Base-by-base conservation (phyloP, 2,888 invertebrate species). In the Cephus pulcher region DNA sequence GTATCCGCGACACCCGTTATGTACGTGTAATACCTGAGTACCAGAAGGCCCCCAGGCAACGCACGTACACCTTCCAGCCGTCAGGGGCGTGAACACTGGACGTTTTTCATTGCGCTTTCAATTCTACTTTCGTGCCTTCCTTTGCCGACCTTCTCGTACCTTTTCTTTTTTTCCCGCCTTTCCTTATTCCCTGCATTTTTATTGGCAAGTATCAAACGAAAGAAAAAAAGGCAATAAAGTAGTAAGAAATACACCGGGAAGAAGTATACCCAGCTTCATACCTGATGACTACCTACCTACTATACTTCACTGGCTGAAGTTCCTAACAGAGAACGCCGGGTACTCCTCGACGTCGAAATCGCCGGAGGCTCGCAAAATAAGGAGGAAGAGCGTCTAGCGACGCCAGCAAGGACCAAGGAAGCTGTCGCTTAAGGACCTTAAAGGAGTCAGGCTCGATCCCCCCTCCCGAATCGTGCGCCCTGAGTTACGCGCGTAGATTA, bases 61-160 rank as follows among this genome's bases (percentile, higher is more conserved):
- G 81, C 85, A 82, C 81, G 82, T 82, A 82, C 82, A 83, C 81
- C 81, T 79, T 82, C 79, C 83, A 83, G 83, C 81, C 76, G 79
- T 78, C 15, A 33, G 75, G 68, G 15, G 75, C 75, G 69, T 76
- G 75, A 68, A 69, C 69, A 37, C 83, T 80, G 84, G 84, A 85
- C 83, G 81, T 84, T 84, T 84, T 81, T 84, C 83, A 82, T 82
- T 80, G 81, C 80, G 76, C 84, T 88, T 88, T 86, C 88, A 86
- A 87, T 86, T 85, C 82, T 82, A 79, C 34, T 37, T 74, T 34
- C 74, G 12, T 74, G 34, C 40, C 40, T 40, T 23, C 56, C 56
- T 23, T 23, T 23, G 23, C 23, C 23, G 23, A 15, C 4, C 12
- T 30, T 23, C 30, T 71, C 71, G 15, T 71, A 78, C 81, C 81